These are phyloP conservation scores for Philopedon plagiatum DNA, from an alignment of 2,888 invertebrate genomes.

Conservation along the genomic window DNA sequence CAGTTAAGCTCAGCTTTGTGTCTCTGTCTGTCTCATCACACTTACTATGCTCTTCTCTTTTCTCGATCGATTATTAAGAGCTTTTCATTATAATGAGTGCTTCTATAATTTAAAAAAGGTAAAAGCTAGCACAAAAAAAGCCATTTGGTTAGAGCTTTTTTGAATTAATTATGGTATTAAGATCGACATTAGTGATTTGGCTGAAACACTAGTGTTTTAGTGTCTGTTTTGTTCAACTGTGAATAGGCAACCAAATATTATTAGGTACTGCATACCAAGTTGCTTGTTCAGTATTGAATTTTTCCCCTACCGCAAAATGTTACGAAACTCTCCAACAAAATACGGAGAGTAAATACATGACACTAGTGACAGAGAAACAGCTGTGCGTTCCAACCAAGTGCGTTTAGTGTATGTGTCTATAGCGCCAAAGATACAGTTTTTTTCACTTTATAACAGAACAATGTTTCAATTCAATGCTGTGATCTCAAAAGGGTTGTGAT, in stretches of 20 bases:
- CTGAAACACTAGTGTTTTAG: too few relatives aligned
- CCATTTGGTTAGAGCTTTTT: too few relatives aligned
- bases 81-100: too few relatives aligned
- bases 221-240: too few relatives aligned
- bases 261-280: neutral
- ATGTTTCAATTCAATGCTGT: conserved; percentile 54
- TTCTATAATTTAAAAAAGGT: too few relatives aligned
- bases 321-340: neutral
- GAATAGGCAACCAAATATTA: neutral
- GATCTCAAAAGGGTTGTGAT: conserved; percentile 56
- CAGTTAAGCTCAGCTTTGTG: too few relatives aligned
- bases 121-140: too few relatives aligned
- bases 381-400: conserved; percentile 52
- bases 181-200: too few relatives aligned
- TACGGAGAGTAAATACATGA: conserved; percentile 11
- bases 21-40: too few relatives aligned
- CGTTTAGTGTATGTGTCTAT: conserved; percentile 26
- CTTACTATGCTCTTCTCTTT: too few relatives aligned
- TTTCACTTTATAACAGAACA: conserved; percentile 47
- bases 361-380: conserved; percentile 49
- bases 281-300: neutral
- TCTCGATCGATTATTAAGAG: too few relatives aligned
- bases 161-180: too few relatives aligned
- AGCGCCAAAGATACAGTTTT: conserved; percentile 33
- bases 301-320: conserved; percentile 11